Base-by-base conservation (phyloP, 2,888 invertebrate genomes). In the Empis stercorea region DNA sequence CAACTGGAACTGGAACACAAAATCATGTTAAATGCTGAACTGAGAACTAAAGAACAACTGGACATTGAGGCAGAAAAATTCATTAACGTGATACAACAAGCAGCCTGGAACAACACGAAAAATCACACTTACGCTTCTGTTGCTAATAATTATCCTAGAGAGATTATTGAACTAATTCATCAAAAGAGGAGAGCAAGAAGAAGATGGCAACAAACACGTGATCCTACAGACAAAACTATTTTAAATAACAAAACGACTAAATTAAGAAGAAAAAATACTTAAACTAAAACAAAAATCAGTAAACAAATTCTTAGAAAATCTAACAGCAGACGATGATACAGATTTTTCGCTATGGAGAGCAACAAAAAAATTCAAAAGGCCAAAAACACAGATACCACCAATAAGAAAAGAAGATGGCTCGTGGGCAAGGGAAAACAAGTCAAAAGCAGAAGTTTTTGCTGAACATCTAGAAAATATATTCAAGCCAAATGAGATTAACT, bases 21-120 rank as follows among this genome's bases (percentile, higher is more conserved):
- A 30, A 47, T 53, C 3, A 44, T 48, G 38, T 43, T 51, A 11
- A 32, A 40, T 15, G 46, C 49, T 16, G 40, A 40, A 14, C 44
- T 57, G 39, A 54, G 50, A 52, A 51, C 40, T 10, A 47, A 42
- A 10, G 46, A 43, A 32, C 49, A 55, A 53, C n/a, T 55, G 7
- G 54, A 56, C 10, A 43, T 40, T n/a, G 54, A 49, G n/a, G 42
- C 44, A 17, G 46, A 51, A 42, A 40, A 47, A 11, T 38, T 55
- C 14, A 51, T 46, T 14, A 34, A 45, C 43, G 7, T 46, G 10
- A 50, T 54, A n/a, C 51, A 50, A 50, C 20, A 37, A n/a, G n/a
- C n/a, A n/a, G n/a, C 45, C 16, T n/a, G n/a, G n/a, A n/a, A n/a
- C n/a, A n/a, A n/a, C n/a, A n/a, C n/a, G n/a, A n/a, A n/a, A n/a